These are phyloP conservation scores for Hecatera dysodea DNA, from an alignment of 2,888 invertebrate species.

Conservation along the genomic window DNA sequence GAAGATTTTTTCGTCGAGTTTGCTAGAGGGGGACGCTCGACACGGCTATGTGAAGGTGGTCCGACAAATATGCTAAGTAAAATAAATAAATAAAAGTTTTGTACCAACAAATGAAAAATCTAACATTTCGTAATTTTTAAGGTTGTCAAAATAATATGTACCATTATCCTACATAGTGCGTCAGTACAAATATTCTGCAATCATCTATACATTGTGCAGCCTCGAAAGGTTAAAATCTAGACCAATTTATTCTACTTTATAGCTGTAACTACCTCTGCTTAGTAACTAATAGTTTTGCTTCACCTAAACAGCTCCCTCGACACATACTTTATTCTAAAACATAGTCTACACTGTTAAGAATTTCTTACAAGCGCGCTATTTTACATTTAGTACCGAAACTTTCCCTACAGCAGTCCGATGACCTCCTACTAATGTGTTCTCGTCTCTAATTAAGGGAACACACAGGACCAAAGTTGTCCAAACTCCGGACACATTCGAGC, in stretches of 20 bases:
- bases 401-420: slow-evolving; percentile 60
- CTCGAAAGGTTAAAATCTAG: not conserved
- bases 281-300: slow-evolving; percentile 52
- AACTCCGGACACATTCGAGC: slow-evolving; percentile 74
- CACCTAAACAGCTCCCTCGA: slow-evolving; percentile 61
- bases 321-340: slow-evolving; percentile 53
- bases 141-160: too few relatives aligned
- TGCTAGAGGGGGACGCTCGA: not conserved
- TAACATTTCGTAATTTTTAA: too few relatives aligned
- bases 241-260: slow-evolving; percentile 30
- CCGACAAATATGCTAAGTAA: not conserved
- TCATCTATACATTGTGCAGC: not conserved
- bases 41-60: not conserved
- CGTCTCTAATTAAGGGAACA: slow-evolving; percentile 71
- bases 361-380: slow-evolving; percentile 64
- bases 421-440: slow-evolving; percentile 71
- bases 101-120: too few relatives aligned
- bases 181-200: not conserved
- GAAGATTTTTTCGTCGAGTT: slow-evolving; percentile 15
- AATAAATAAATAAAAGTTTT: not conserved
- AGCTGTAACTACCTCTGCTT: slow-evolving; percentile 36
- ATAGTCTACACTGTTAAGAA: slow-evolving; percentile 52
- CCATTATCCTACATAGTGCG: not conserved
- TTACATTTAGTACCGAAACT: slow-evolving; percentile 65
- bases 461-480: slow-evolving; percentile 71